A percentile compares a stretch with the other conserved stretches of the same genome.
phyloP scores from a whole-genome alignment of 2,113 vertebrate genomes.

The Boleophthalmus pectinirostris region DNA sequence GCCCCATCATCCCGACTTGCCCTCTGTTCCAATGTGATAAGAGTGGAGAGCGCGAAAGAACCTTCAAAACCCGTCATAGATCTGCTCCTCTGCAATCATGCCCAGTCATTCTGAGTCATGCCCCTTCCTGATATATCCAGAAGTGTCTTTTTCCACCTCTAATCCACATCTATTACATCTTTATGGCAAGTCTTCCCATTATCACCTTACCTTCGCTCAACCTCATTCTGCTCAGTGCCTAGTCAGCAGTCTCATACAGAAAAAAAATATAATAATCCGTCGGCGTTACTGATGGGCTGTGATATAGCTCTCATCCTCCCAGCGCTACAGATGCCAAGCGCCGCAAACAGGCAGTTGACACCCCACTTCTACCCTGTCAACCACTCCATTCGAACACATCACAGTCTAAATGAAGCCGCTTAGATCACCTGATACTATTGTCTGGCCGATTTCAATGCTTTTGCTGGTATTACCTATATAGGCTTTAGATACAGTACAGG shows the following conservation, averaged over 20 bases:
- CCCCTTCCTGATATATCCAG: conserved; percentile 56
- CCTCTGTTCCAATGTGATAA: conserved; percentile 68
- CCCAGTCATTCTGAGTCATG: conserved; percentile 42
- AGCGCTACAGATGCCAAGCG: conserved; percentile 33
- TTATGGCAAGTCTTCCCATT: conserved; percentile 73
- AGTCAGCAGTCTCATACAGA: conserved; percentile 65
- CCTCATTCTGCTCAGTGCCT: conserved; percentile 56
- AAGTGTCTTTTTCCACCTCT: conserved; percentile 26
- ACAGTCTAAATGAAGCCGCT: conserved; percentile 41
- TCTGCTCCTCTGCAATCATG: conserved; percentile 36
- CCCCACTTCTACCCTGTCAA: conserved; percentile 51
- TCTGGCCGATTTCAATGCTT: conserved; percentile 40
- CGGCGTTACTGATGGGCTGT: conserved; percentile 61
- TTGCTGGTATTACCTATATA: conserved; percentile 7
- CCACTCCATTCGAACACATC: conserved; percentile 37
- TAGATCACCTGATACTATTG: conserved; percentile 49
- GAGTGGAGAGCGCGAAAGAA: conserved; percentile 32
- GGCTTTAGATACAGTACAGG: conserved; percentile 25
- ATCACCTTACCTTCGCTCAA: conserved; percentile 67
- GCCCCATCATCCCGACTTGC: conserved; percentile 51
- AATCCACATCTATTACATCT: conserved; percentile 70
- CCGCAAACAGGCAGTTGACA: conserved; percentile 57
- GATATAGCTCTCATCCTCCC: conserved; percentile 62
- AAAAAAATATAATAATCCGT: conserved; percentile 63
- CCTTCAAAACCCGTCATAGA: conserved; percentile 31